Evolutionary conservation across 2,888 invertebrate species (phyloP), one percentile per base, ranked within the genome.

Genomic region (Luperina testacea): DNA sequence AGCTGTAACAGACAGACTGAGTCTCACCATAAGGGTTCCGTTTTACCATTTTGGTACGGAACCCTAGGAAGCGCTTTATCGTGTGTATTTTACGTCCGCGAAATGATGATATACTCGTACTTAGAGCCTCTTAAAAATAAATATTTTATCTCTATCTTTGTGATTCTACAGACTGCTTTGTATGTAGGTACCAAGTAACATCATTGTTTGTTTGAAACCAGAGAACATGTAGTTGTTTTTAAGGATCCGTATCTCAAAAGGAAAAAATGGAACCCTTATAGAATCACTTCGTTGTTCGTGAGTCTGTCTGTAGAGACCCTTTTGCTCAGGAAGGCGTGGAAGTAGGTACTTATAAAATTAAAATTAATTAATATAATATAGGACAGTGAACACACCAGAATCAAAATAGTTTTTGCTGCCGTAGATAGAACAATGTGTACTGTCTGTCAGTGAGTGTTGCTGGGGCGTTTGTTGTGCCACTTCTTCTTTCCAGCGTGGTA

Each of bases 71-170:
- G 38, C 45, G 13, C 7, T 73, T 63, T 65, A 27, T 61, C 59
- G 24, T 69, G 63, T 63, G 45, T 70, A 51, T 59, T 78, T 77
- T 53, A 70, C 69, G 32, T 61, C 45, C 20, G 8, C 59, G n/a
- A 45, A 69, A 67, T 67, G 45, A 57, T 53, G 59, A 53, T 53
- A 20, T 38, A 38, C n/a, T n/a, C n/a, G n/a, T n/a, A n/a, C 38
- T 38, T 38, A 42, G 32, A 45, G 13, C 53, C 64, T 68, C 51
- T 70, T 27, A 45, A 38, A 70, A 59, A 63, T 73, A 15, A 61
- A 73, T 73, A 63, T 57, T 81, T 57, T 63, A 72, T 63, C 13
- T 38, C 20, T 15, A 27, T 17, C 81, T 38, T 57, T 63, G 51
- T 80, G 20, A 68, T 68, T 38, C 17, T 61, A 45, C 57, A 24